These are phyloP conservation scores for Sorex maritimensis DNA, from an alignment of 2,797 vertebrate genomes.

Conservation along the genomic window DNA sequence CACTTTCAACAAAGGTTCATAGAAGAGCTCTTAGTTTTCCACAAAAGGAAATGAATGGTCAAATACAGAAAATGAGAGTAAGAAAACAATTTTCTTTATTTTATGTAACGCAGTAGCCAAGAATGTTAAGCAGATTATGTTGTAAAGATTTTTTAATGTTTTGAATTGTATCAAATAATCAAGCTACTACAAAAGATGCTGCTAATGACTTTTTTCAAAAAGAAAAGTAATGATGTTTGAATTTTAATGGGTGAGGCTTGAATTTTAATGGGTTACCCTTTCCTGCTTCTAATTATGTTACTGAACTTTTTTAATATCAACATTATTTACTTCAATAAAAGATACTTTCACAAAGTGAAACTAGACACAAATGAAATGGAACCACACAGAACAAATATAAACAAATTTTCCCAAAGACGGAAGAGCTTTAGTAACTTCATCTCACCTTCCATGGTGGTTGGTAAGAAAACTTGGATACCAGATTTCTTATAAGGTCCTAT, in stretches of 20 bases:
- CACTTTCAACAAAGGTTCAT: background rate
- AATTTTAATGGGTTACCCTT: background rate
- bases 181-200: background rate
- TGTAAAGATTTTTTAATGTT: background rate
- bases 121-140: background rate
- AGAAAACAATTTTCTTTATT: constrained; percentile 1
- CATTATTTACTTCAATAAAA: constrained; percentile 67
- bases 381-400: constrained; percentile 53
- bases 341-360: background rate
- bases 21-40: background rate
- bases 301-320: constrained; percentile 31
- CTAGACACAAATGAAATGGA: constrained; percentile 44
- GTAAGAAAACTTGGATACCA: too few species aligned
- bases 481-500: too few species aligned
- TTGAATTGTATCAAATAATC: constrained; percentile 40
- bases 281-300: constrained; percentile 59
- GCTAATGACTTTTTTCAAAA: background rate
- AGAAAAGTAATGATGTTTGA: background rate
- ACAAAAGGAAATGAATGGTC: background rate
- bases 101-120: background rate
- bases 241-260: too few species aligned
- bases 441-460: too few species aligned
- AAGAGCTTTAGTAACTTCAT: constrained; percentile 21
- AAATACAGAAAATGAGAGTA: constrained; percentile 3
- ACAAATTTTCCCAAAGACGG: constrained; percentile 36